Conservation (phyloP, 2,888 invertebrate species). For the Sinelater perroti region DNA sequence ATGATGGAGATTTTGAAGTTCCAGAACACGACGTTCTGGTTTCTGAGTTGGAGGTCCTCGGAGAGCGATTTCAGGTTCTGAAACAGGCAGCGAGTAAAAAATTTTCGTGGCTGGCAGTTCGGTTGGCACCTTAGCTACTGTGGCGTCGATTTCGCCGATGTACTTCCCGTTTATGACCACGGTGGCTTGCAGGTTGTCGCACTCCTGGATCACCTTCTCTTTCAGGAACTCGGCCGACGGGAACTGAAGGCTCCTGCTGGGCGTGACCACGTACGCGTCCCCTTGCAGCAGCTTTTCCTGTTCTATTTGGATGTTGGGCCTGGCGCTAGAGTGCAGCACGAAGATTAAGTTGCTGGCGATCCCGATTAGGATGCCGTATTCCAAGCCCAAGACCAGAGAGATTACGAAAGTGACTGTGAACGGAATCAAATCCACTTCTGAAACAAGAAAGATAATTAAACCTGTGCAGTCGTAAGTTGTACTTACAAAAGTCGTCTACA, state of each 20-base stretch:
- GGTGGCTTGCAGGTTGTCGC: conserved; percentile 42
- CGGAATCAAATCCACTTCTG: conserved; percentile 68
- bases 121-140: conserved; percentile 67
- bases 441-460: conserved; percentile 41
- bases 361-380: conserved; percentile 72
- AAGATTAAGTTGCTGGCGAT: conserved; percentile 63
- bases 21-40: conserved; percentile 64
- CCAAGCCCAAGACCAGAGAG: conserved; percentile 68
- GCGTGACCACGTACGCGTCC: conserved; percentile 68
- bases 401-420: conserved; percentile 66
- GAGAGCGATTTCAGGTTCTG: conserved; percentile 66
- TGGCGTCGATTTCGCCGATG: conserved; percentile 68
- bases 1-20: conserved; percentile 58
- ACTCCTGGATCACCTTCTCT: conserved; percentile 58
- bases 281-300: conserved; percentile 55
- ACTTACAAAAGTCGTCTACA: too few species aligned
- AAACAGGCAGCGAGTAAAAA: conserved; percentile 46
- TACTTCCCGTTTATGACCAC: conserved; percentile 64
- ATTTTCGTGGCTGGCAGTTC: conserved; percentile 7
- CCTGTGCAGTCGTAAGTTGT: not conserved
- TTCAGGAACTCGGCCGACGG: conserved; percentile 83
- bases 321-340: conserved; percentile 64
- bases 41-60: conserved; percentile 63
- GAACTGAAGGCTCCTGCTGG: conserved; percentile 78
- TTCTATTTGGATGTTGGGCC: conserved; percentile 58